Evolutionary conservation across 2,888 invertebrate species (phyloP).

Genomic region (Gastracanthus pulcherrimus): DNA sequence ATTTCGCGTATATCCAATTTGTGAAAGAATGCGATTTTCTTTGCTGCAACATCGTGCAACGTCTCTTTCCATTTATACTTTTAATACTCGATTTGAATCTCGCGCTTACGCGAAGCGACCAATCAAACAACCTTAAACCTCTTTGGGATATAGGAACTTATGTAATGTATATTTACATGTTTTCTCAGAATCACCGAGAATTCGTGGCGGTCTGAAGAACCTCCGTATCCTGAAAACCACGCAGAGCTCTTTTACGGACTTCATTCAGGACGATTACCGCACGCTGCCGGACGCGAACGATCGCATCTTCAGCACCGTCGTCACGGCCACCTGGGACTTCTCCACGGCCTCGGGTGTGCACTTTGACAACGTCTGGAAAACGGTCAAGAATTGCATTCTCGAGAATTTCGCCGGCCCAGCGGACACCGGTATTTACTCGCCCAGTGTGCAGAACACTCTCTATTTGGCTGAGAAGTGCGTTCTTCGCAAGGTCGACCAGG

Average conservation of each 20-base stretch:
- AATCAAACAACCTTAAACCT: no score
- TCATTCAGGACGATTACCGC: conserved; percentile 88
- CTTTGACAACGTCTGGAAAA: conserved; percentile 85
- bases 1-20: no score
- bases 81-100: no score
- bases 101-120: no score
- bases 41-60: no score
- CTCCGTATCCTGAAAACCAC: conserved; percentile 89
- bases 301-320: conserved; percentile 88
- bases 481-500: conserved; percentile 84
- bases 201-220: conserved; percentile 85
- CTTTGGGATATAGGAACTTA: no score
- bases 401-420: conserved; percentile 88
- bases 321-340: conserved; percentile 87
- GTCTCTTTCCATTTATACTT: no score
- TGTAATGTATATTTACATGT: background rate
- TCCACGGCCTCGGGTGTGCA: conserved; percentile 82
- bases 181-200: conserved; percentile 79
- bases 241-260: conserved; percentile 89
- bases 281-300: conserved; percentile 87
- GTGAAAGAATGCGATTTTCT: no score
- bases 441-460: conserved; percentile 89
- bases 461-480: conserved; percentile 85
- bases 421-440: conserved; percentile 85
- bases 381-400: conserved; percentile 85